Evolutionary conservation across 2,888 invertebrate genomes (phyloP).

Genomic region (Lordiphosa andalusiaca): DNA sequence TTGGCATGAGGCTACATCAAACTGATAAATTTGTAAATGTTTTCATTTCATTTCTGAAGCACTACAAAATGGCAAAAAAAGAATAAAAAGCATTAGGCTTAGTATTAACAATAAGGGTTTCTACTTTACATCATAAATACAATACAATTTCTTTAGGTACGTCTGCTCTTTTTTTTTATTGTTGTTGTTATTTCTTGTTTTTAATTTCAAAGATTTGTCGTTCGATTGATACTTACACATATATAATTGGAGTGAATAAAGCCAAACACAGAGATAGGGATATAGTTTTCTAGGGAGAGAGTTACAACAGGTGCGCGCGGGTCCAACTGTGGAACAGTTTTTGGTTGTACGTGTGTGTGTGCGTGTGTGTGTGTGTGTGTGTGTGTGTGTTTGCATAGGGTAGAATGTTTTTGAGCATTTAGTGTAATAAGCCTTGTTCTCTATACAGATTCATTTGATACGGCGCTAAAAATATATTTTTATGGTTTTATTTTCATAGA

Average conservation of each 20-base stretch:
- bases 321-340: constrained; percentile 24
- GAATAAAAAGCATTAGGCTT: constrained; percentile 18
- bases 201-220: background rate
- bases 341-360: constrained; percentile 5
- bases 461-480: constrained; percentile 67
- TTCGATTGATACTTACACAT: constrained; percentile 35
- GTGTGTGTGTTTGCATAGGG: constrained; percentile 18
- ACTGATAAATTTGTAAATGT: constrained; percentile 1
- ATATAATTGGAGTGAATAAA: constrained; percentile 20
- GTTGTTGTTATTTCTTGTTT: constrained; percentile 5
- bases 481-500: constrained; percentile 17
- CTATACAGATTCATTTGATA: constrained; percentile 60
- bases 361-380: constrained; percentile 26
- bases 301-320: constrained; percentile 35
- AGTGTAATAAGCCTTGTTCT: constrained; percentile 27
- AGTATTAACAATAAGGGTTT: constrained; percentile 15
- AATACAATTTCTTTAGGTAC: constrained; percentile 32
- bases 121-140: constrained; percentile 26
- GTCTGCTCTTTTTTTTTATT: constrained; percentile 7
- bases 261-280: constrained; percentile 4
- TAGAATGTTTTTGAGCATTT: constrained; percentile 30
- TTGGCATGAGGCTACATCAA: constrained; percentile 30
- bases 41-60: constrained; percentile 20
- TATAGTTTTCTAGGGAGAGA: constrained; percentile 17
- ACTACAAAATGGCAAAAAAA: constrained; percentile 21